Evolutionary conservation across 2,888 invertebrate genomes (phyloP).

Genomic region (Tipula vernalis): DNA sequence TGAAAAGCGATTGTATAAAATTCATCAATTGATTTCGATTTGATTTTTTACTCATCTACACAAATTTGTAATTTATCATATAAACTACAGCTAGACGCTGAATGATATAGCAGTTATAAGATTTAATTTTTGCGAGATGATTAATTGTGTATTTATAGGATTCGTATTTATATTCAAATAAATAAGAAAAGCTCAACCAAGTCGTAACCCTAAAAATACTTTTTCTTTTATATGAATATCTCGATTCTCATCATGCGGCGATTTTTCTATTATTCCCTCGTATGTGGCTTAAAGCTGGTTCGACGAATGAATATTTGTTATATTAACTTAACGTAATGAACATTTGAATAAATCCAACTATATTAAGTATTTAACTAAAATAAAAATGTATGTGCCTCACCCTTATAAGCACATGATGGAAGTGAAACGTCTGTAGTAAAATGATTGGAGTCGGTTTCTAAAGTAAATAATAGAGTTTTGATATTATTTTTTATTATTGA

Average conservation of each 20-base stretch:
- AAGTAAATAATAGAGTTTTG: too few species aligned
- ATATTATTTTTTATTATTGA: too few species aligned
- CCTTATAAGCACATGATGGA: too few species aligned
- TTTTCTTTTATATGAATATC: not conserved
- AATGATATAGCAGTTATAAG: not conserved
- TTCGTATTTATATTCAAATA: not conserved
- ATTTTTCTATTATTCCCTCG: not conserved
- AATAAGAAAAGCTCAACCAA: not conserved
- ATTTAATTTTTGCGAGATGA: not conserved
- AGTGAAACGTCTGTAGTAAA: too few species aligned
- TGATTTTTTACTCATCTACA: not conserved
- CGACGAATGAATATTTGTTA: not conserved
- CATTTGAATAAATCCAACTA: too few species aligned
- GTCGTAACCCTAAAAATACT: not conserved
- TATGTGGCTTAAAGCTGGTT: not conserved
- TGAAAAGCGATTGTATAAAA: not conserved
- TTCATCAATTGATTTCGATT: not conserved
- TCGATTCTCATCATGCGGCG: not conserved
- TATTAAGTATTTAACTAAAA: too few species aligned
- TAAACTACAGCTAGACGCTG: not conserved
- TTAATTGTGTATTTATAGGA: not conserved
- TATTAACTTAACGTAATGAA: too few species aligned
- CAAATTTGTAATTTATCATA: not conserved
- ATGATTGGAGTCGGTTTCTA: too few species aligned
- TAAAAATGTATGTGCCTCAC: too few species aligned